Evolutionary conservation across 1,140 invertebrate genomes (phyloP).

Genomic region (Lepidotrigona ventralis): DNA sequence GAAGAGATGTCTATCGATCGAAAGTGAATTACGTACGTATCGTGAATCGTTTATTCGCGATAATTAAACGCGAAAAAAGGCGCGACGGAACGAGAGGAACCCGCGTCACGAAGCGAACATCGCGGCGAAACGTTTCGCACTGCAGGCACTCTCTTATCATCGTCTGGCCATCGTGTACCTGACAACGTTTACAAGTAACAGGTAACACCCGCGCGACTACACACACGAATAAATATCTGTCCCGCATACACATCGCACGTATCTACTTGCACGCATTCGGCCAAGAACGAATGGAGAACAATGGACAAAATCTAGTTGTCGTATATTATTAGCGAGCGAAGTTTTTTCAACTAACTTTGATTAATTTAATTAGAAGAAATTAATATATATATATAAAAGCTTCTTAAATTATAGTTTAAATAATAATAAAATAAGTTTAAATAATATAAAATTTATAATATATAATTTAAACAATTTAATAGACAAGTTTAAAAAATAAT

Average conservation of each 20-base stretch:
- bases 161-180: not conserved
- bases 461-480: no score
- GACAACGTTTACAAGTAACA: constrained; percentile 7
- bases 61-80: not conserved
- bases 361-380: no score
- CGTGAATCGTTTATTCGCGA: not conserved
- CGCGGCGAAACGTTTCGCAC: not conserved
- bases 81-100: not conserved
- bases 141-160: constrained; percentile 18
- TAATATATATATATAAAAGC: no score
- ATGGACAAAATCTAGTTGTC: not conserved
- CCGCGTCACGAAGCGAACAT: constrained; percentile 10
- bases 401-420: no score
- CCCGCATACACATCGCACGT: no score
- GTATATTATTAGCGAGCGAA: not conserved
- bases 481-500: no score
- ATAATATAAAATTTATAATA: no score
- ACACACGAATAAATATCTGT: not conserved
- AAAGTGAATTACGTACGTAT: not conserved
- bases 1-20: not conserved
- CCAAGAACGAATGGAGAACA: not conserved
- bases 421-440: no score
- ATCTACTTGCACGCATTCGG: not conserved
- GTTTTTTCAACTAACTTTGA: no score
- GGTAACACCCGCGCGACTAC: not conserved